These are phyloP conservation scores for Drosophila tsacasi DNA, from an alignment of 1,140 invertebrate genomes.

Conservation along the genomic window DNA sequence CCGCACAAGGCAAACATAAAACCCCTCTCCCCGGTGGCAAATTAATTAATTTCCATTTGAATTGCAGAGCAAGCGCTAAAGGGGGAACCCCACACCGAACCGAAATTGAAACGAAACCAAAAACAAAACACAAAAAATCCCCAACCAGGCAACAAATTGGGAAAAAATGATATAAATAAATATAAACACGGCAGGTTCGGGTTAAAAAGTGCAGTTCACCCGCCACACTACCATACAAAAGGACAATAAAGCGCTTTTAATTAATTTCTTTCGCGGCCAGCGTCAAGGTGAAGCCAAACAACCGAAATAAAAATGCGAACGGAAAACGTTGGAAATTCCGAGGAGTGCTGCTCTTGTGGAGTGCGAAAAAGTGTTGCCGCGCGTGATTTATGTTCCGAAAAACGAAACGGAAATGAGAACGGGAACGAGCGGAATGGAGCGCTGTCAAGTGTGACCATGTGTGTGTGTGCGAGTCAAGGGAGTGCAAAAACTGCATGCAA, in stretches of 20 bases:
- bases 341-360: neutral
- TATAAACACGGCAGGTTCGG: constrained; percentile 42
- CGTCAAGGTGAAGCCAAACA: constrained; percentile 35
- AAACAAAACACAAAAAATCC: neutral
- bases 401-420: neutral
- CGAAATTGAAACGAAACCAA: constrained; percentile 28
- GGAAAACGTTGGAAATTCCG: neutral
- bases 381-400: constrained; percentile 59
- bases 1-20: constrained; percentile 47
- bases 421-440: constrained; percentile 24
- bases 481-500: constrained; percentile 57
- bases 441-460: constrained; percentile 15
- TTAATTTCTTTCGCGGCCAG: constrained; percentile 49
- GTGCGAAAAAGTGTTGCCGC: constrained; percentile 50
- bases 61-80: constrained; percentile 62
- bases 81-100: neutral
- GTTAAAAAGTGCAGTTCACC: constrained; percentile 8
- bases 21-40: constrained; percentile 37
- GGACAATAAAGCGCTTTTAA: constrained; percentile 52
- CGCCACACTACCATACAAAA: constrained; percentile 14
- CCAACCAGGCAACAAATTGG: constrained; percentile 11
- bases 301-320: neutral
- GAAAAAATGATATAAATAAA: constrained; percentile 49
- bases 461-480: constrained; percentile 40
- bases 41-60: constrained; percentile 82